phyloP scores from a whole-genome alignment of 2,113 vertebrate species.

The Eptesicus fuscus region DNA sequence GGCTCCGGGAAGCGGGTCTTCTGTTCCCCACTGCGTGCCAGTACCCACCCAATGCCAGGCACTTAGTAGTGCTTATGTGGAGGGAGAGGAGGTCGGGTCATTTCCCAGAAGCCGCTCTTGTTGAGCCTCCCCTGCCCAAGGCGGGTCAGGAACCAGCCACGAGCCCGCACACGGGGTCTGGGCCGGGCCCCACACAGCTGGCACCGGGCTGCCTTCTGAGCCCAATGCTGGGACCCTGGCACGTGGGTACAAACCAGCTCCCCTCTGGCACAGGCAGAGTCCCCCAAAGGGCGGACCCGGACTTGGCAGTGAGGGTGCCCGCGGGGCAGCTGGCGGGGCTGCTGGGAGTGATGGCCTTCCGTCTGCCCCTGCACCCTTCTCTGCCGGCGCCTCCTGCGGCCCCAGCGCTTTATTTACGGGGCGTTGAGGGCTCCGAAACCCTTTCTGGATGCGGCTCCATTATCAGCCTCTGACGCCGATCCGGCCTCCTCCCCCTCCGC shows the following conservation, averaged over 20 bases:
- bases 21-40: neutral
- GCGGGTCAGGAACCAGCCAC: neutral
- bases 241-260: neutral
- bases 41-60: neutral
- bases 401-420: neutral
- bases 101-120: neutral
- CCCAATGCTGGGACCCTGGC: too few relatives aligned
- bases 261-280: too few relatives aligned
- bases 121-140: too few relatives aligned
- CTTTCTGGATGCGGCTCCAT: neutral
- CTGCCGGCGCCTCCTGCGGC: neutral
- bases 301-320: neutral
- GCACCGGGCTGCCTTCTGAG: neutral
- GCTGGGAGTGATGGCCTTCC: neutral
- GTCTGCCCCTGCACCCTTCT: neutral
- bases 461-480: conserved; percentile 16
- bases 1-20: neutral
- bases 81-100: too few relatives aligned
- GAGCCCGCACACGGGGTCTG: neutral
- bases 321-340: neutral
- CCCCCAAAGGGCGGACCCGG: neutral
- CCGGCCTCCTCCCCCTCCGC: accelerated
- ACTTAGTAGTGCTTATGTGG: accelerated
- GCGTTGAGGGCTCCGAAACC: neutral
- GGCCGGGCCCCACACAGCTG: neutral